Conservation (phyloP, 2,113 vertebrate genomes). For the Caretta caretta region DNA sequence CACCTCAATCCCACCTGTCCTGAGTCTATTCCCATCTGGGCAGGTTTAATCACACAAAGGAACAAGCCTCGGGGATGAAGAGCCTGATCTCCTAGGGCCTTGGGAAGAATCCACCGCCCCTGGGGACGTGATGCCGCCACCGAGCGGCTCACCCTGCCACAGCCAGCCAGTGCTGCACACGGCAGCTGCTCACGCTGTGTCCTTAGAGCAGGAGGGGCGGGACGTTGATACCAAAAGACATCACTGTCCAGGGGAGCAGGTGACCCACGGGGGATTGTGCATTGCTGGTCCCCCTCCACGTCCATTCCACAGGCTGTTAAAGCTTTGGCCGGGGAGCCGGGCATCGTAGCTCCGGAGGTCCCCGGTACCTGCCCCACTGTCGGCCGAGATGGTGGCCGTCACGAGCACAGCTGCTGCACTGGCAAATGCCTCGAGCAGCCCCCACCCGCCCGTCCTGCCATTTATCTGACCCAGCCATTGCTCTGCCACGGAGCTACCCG, state of each 20-base stretch:
- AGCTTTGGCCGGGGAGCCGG: background rate
- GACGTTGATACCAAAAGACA: background rate
- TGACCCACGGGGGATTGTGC: background rate
- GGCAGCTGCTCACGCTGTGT: no score
- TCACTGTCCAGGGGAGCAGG: background rate
- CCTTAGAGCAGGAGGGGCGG: no score
- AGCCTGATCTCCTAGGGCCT: background rate
- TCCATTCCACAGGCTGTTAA: background rate
- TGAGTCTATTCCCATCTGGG: slow-evolving; percentile 47
- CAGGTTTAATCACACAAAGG: slow-evolving; percentile 51
- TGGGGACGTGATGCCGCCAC: slow-evolving; percentile 42
- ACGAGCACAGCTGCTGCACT: background rate
- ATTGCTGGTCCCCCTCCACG: background rate
- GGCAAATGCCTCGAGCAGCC: no score
- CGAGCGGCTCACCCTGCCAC: background rate
- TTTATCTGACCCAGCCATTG: background rate
- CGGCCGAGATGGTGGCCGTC: background rate
- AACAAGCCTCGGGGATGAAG: slow-evolving; percentile 50
- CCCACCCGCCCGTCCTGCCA: no score
- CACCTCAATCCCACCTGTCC: slow-evolving; percentile 1
- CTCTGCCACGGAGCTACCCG: no score
- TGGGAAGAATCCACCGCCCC: background rate
- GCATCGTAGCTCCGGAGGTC: no score
- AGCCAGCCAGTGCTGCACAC: background rate
- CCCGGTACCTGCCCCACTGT: no score